Evolutionary conservation across 2,113 vertebrate genomes (phyloP).

Genomic region (Acrocephalus arundinaceus): DNA sequence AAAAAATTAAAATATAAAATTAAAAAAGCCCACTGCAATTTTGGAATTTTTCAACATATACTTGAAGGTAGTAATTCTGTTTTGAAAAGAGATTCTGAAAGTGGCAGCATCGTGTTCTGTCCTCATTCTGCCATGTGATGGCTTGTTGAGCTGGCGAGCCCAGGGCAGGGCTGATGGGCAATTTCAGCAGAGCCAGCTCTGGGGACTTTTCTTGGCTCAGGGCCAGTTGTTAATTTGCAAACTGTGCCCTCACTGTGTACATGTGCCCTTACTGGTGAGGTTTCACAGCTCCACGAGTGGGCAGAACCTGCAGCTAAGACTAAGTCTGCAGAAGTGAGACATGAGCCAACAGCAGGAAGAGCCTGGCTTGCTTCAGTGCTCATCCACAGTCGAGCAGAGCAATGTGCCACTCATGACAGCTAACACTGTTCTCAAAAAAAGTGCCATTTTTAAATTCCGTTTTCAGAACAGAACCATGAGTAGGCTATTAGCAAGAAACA

Average conservation of each 20-base stretch:
- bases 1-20: background rate
- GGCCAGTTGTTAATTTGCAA: background rate
- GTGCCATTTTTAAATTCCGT: background rate
- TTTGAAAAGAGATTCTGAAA: constrained; percentile 19
- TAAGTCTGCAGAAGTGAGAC: background rate
- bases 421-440: background rate
- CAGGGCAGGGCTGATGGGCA: background rate
- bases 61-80: background rate
- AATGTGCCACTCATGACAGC: background rate
- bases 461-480: constrained; percentile 35
- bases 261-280: background rate
- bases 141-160: background rate
- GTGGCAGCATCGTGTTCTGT: background rate
- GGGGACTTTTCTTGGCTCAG: background rate
- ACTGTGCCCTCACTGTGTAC: background rate
- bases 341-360: background rate
- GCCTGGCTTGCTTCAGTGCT: background rate
- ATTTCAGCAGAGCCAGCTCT: background rate
- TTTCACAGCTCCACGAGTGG: background rate
- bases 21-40: background rate
- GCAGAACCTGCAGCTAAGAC: background rate
- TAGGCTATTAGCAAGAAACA: background rate
- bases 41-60: background rate
- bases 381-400: accelerated
- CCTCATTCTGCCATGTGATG: background rate